Evolutionary conservation across 2,797 vertebrate species (phyloP), one percentile per base, ranked within the genome.

Genomic region (Pitangus sulphuratus): DNA sequence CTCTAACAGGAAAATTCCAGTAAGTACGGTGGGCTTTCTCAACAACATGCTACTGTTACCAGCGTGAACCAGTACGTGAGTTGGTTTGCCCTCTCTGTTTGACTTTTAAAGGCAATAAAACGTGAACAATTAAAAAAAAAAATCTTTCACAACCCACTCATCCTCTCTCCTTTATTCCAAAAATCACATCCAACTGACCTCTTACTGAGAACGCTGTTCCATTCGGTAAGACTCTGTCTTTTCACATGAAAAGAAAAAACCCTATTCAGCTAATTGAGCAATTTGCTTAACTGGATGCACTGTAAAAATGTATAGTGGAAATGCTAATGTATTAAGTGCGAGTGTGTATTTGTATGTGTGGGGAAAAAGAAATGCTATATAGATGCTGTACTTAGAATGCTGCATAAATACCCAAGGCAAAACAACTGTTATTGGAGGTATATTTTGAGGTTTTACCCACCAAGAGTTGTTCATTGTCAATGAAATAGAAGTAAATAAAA

Each of bases 111-210:
- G 86, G 95, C 83, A 97, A 86, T 82, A 96, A 96, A 96, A 96
- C 76, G 70, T 87, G 96, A 97, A 94, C 96, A 96, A 95, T 96
- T 96, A 95, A 97, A 96, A 80, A 96, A 80, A 37, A 96, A 96
- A 91, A 50, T 91, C 58, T 86, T 94, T 93, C 68, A 33, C 94
- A 87, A 40, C 92, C 87, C 89, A 95, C 93, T 96, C 80, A 93
- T 95, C 91, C 92, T 96, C 68, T 96, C 86, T 91, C 87, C 39
- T 92, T 97, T 96, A 93, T 96, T 93, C 90, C 92, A 90, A 93
- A 96, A 96, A 91, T 94, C 93, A 82, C 82, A 96, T 70, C 70
- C 68, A 90, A 86, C 71, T 97, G 96, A 96, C 94, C 95, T 96
- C 95, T 93, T 94, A 82, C 83, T 0, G 95, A 87, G 95, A 95